Evolutionary conservation across 2,113 vertebrate genomes (phyloP), one percentile per base, ranked within the genome.

Genomic region (Herpetotheres cachinnans): DNA sequence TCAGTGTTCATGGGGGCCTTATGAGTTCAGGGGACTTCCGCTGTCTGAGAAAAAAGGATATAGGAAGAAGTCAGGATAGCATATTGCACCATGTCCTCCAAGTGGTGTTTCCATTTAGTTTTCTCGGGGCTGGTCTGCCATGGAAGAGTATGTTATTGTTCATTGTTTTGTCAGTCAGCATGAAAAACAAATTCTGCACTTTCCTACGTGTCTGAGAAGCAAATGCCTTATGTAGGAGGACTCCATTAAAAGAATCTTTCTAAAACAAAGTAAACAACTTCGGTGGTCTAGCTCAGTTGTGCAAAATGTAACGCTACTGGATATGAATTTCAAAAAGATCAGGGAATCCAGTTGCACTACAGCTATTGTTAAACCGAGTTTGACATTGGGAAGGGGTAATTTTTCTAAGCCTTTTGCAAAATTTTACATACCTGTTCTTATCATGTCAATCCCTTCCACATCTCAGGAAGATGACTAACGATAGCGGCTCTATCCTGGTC

Each of bases 221-320:
- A 0, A 40, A 50, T 16, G 8, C 3, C 16, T 63, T 77, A 34
- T 1, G 0, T 13, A 78, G 44, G 16, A 52, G 10, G 50, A 12
- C 12, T 82, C 16, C 1, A 1, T 65, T 50, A 46, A 63, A 84
- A 66, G 4, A 44, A 7, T 29, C 34, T 65, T 86, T 91, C 56
- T 32, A 40, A 63, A 26, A 47, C 2, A 86, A 49, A 88, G 26
- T 46, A 32, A 67, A 47, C 4, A 18, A 29, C 25, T 83, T 32
- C 42, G 30, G 18, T 83, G 16, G 19, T 74, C 25, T 70, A 61
- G 6, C 9, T 76, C 30, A 80, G 14, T 40, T 40, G 11, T 79
- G 24, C 25, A 80, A 86, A 86, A 52, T 9, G 1, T 40, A 44
- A 58, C 4, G 14, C 22, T 71, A 70, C 8, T 5, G 3, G 16